Conservation (phyloP, 2,113 vertebrate species). For the Andinoacara biseriatus region DNA sequence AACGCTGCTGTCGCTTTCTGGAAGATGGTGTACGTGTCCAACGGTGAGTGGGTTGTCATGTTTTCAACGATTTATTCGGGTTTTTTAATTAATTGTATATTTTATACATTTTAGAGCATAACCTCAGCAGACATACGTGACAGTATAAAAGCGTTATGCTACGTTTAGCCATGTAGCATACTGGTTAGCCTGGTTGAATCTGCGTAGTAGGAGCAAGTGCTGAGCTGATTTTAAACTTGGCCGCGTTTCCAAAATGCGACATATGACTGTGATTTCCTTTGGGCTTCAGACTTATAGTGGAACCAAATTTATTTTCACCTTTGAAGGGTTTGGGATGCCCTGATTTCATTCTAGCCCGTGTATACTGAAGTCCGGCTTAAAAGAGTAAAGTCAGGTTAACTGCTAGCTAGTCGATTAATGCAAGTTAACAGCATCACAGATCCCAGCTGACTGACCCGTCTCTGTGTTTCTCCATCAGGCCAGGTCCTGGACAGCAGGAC, state of each 20-base stretch:
- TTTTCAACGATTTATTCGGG: not conserved
- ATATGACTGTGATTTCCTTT: not conserved
- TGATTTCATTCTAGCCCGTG: not conserved
- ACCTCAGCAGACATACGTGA: not conserved
- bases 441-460: not conserved
- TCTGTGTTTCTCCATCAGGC: slow-evolving; percentile 75
- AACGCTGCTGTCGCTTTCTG: not conserved
- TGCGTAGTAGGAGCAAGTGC: not conserved
- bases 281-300: not conserved
- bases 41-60: slow-evolving; percentile 81
- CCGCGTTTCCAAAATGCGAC: not conserved
- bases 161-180: not conserved
- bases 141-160: not conserved
- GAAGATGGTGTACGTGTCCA: slow-evolving; percentile 92
- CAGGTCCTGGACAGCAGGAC: slow-evolving; percentile 90
- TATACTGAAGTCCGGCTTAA: not conserved
- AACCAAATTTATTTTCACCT: not conserved
- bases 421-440: not conserved
- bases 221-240: not conserved
- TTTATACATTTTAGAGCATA: not conserved
- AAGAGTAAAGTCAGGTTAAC: not conserved
- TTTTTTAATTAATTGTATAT: not conserved
- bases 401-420: not conserved
- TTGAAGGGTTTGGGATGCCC: not conserved
- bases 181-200: not conserved